These are phyloP conservation scores for Salvelinus fontinalis DNA, from an alignment of 2,113 vertebrate species.

Conservation along the genomic window DNA sequence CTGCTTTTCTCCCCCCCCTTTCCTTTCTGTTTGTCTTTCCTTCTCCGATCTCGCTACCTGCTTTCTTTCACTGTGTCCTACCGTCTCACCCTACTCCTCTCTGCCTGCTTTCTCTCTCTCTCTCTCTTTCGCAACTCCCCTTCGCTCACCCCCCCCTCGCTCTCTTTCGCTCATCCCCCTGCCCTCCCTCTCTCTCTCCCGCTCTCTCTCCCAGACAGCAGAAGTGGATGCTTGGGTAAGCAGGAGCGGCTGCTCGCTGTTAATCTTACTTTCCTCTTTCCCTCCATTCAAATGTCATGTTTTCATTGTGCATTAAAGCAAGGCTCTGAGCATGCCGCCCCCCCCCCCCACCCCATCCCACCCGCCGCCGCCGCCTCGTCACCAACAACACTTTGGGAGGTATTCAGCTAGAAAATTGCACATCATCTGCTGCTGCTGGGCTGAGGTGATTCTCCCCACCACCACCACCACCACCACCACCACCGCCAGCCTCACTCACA, in stretches of 20 bases:
- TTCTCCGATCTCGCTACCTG: neutral
- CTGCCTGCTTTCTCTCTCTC: neutral
- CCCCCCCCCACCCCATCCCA: neutral
- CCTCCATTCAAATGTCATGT: conserved; percentile 82
- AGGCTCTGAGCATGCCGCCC: conserved; percentile 59
- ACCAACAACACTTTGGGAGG: conserved; percentile 87
- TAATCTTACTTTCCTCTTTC: conserved; percentile 69
- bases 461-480: conserved; percentile 10
- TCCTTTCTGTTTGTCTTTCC: neutral
- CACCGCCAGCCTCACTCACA: conserved; percentile 33
- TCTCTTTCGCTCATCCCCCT: conserved; percentile 24
- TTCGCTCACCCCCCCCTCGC: conserved; percentile 23
- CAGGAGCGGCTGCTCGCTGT: conserved; percentile 52
- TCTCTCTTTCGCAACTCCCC: neutral
- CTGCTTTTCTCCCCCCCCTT: conserved; percentile 13
- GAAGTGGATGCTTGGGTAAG: conserved; percentile 85
- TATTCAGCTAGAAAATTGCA: conserved; percentile 93
- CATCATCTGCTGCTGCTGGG: conserved; percentile 81
- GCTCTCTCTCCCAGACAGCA: conserved; percentile 74
- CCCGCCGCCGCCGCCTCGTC: conserved; percentile 47
- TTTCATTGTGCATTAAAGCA: conserved; percentile 79
- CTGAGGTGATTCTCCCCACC: conserved; percentile 60
- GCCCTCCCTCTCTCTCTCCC: conserved; percentile 41
- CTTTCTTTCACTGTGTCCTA: neutral
- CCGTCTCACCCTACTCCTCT: too few relatives aligned